Percentiles rank a stretch among this genome's conserved stretches.
These are phyloP conservation scores for Oryzias dopingdopingensis DNA, from an alignment of 2,797 vertebrate genomes.

Conservation along the genomic window DNA sequence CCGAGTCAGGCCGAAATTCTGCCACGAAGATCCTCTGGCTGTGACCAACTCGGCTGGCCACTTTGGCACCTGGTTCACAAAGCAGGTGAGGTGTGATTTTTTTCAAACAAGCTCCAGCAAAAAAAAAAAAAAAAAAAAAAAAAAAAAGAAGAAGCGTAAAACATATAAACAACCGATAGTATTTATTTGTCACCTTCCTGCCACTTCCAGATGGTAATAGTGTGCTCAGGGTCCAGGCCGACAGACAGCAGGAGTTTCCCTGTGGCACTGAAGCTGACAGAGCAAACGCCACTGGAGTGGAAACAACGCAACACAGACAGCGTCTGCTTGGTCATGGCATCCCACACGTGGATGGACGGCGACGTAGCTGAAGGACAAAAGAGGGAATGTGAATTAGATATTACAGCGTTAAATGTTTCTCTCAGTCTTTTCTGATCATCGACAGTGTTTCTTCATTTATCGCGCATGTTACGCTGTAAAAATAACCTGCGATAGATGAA, in stretches of 20 bases:
- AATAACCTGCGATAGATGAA: no score
- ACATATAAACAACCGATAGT: neutral
- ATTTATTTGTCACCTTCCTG: conserved; percentile 86
- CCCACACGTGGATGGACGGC: conserved; percentile 96
- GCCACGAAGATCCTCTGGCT: conserved; percentile 96
- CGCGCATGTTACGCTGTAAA: no score
- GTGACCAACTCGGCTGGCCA: conserved; percentile 91
- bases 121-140: neutral
- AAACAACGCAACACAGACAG: conserved; percentile 91
- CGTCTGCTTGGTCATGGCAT: conserved; percentile 94
- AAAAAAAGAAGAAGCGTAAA: neutral
- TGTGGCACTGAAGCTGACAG: conserved; percentile 97
- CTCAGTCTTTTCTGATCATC: no score
- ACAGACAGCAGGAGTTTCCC: conserved; percentile 93
- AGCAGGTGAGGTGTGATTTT: neutral
- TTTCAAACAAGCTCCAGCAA: neutral
- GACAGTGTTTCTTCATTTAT: no score
- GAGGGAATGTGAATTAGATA: neutral
- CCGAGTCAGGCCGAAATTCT: conserved; percentile 97
- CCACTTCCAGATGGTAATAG: conserved; percentile 98
- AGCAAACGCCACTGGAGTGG: conserved; percentile 92
- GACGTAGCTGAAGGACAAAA: conserved; percentile 82
- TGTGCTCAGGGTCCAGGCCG: conserved; percentile 93
- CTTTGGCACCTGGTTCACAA: conserved; percentile 86
- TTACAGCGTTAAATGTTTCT: no score